Percentiles rank a stretch among this genome's conserved stretches.
phyloP scores from a whole-genome alignment of 1,140 invertebrate species.

The Drosophila quadrilineata region DNA sequence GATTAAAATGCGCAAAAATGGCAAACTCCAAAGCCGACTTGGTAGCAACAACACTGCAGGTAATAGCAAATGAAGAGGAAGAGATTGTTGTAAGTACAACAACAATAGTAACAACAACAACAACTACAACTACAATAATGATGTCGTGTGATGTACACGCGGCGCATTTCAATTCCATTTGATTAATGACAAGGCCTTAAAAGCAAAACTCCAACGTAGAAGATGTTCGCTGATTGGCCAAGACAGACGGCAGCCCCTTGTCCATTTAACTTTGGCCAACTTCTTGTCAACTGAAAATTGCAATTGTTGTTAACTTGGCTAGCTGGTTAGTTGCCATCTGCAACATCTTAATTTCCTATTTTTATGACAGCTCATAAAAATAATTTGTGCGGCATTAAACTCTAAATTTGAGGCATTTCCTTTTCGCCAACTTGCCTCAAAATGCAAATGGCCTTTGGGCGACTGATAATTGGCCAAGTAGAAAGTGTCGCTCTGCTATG shows the following conservation, averaged over 20 bases:
- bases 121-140: slow-evolving; percentile 34
- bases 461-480: slow-evolving; percentile 35
- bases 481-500: slow-evolving; percentile 64
- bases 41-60: slow-evolving; percentile 33
- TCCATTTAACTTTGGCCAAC: slow-evolving; percentile 50
- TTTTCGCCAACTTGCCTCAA: slow-evolving; percentile 37
- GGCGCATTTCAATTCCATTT: slow-evolving; percentile 79
- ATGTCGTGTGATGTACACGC: slow-evolving; percentile 72
- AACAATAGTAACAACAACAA: slow-evolving; percentile 17
- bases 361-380: slow-evolving; percentile 56
- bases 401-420: slow-evolving; percentile 13
- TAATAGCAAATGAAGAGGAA: slow-evolving; percentile 18
- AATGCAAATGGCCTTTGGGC: slow-evolving; percentile 34
- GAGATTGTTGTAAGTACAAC: no score
- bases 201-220: slow-evolving; percentile 70
- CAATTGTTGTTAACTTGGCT: slow-evolving; percentile 25
- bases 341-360: slow-evolving; percentile 40
- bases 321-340: slow-evolving; percentile 12
- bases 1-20: slow-evolving; percentile 76
- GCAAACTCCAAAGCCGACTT: slow-evolving; percentile 74
- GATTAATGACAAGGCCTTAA: slow-evolving; percentile 79
- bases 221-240: slow-evolving; percentile 78
- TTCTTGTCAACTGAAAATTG: slow-evolving; percentile 74
- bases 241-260: no score
- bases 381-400: slow-evolving; percentile 39